Evolutionary conservation across 2,888 invertebrate genomes (phyloP).

Genomic region (Onthophagus sagittarius): DNA sequence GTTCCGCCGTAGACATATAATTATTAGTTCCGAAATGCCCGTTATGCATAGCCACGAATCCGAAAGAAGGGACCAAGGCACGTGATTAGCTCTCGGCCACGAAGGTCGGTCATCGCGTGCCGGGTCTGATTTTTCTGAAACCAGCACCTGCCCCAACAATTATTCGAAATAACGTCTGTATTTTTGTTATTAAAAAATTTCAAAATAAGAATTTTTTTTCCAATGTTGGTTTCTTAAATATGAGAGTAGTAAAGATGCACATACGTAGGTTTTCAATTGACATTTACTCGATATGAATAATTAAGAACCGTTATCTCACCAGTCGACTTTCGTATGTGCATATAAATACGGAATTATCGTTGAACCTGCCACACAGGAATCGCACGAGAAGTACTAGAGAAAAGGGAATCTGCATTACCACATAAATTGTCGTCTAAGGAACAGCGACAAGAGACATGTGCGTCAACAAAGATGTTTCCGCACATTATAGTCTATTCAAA

Average conservation of each 20-base stretch:
- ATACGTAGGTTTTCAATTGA: neutral
- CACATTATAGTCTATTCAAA: neutral
- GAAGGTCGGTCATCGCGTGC: neutral
- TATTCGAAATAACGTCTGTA: too few species aligned
- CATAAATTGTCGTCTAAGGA: neutral
- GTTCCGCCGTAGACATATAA: neutral
- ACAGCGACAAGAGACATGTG: neutral
- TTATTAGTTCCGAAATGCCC: conserved; percentile 5
- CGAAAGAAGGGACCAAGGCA: neutral
- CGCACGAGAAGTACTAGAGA: neutral
- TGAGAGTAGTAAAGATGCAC: too few species aligned
- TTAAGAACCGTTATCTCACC: neutral
- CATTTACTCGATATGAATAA: neutral
- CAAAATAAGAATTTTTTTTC: too few species aligned
- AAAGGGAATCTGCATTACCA: neutral
- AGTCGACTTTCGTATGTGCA: conserved; percentile 5
- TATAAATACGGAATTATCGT: conserved; percentile 5
- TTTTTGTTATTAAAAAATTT: too few species aligned
- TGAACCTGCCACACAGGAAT: neutral
- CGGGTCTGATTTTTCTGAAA: neutral
- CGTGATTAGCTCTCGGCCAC: neutral
- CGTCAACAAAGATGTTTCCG: neutral
- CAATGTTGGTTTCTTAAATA: too few species aligned
- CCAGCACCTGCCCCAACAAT: neutral
- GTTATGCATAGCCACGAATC: conserved; percentile 2